These are phyloP conservation scores for Erethizon dorsatum DNA, from an alignment of 2,797 vertebrate genomes.

Conservation along the genomic window DNA sequence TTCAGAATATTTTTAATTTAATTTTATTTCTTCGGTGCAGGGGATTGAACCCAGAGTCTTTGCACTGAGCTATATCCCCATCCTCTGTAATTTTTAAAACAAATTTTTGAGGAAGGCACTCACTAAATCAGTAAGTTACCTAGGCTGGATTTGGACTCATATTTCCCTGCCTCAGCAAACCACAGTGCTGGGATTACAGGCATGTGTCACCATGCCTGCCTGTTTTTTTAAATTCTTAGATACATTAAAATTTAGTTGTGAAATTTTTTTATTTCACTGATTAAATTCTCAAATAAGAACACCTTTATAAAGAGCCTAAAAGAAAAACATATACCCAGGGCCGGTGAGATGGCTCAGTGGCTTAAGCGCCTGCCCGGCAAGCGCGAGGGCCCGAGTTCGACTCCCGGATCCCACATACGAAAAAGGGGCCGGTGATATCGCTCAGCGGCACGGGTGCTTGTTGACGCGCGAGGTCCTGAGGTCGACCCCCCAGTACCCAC, in stretches of 20 bases:
- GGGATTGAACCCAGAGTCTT: neutral
- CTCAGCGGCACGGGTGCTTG: too few species aligned
- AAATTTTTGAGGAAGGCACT: neutral
- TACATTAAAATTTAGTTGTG: neutral
- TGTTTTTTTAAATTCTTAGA: neutral
- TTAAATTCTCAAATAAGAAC: neutral
- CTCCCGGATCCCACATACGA: too few species aligned
- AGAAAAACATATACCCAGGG: too few species aligned
- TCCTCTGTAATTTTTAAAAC: neutral
- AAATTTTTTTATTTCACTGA: constrained; percentile 12
- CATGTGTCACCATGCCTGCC: too few species aligned
- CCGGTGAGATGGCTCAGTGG: too few species aligned
- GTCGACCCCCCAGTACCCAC: too few species aligned
- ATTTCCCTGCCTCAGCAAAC: neutral
- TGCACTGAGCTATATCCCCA: neutral
- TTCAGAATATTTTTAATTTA: neutral
- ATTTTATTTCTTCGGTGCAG: neutral
- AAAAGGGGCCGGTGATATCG: too few species aligned
- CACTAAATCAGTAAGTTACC: neutral
- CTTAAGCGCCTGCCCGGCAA: too few species aligned
- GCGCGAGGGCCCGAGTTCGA: too few species aligned
- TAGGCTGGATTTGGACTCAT: neutral
- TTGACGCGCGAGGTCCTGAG: too few species aligned
- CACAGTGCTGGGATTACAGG: neutral
- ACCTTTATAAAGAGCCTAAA: constrained; percentile 25